Evolutionary conservation across 2,113 vertebrate species (phyloP).

Genomic region (Phrynosoma blainvillii): DNA sequence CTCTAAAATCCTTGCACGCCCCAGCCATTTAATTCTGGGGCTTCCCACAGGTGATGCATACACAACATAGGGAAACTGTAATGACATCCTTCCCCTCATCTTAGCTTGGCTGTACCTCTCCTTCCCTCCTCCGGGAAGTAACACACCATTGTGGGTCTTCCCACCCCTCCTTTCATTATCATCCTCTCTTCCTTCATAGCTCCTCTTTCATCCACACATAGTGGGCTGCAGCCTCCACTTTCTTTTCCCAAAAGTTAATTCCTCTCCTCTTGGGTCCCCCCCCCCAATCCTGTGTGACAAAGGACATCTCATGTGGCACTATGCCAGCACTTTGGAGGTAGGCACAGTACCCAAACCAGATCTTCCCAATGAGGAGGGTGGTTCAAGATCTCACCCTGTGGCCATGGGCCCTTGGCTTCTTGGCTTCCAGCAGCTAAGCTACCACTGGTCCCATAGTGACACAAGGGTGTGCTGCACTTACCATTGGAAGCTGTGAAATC

Average conservation of each 20-base stretch:
- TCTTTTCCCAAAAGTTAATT: background rate
- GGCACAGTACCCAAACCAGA: too few relatives aligned
- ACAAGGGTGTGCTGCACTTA: constrained; percentile 68
- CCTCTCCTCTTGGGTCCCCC: background rate
- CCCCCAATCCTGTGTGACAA: background rate
- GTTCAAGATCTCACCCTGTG: background rate
- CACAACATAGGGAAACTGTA: too few relatives aligned
- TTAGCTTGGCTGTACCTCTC: background rate
- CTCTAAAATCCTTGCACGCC: background rate
- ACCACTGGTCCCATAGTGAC: background rate
- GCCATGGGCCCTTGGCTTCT: background rate
- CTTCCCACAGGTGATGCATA: background rate
- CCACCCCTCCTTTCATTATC: background rate
- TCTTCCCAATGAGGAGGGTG: background rate
- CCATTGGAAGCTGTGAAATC: constrained; percentile 98
- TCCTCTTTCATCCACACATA: background rate
- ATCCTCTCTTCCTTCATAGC: background rate
- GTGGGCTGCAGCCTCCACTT: too few relatives aligned
- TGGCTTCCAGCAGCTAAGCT: background rate
- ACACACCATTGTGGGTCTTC: background rate
- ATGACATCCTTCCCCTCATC: background rate
- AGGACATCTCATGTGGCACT: background rate
- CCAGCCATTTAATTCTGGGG: too few relatives aligned
- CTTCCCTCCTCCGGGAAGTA: background rate
- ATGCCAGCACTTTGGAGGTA: background rate